Percentiles rank a stretch among this genome's conserved stretches.
Evolutionary conservation across 1,140 invertebrate species (phyloP).

Genomic region (Cotesia vestalis): DNA sequence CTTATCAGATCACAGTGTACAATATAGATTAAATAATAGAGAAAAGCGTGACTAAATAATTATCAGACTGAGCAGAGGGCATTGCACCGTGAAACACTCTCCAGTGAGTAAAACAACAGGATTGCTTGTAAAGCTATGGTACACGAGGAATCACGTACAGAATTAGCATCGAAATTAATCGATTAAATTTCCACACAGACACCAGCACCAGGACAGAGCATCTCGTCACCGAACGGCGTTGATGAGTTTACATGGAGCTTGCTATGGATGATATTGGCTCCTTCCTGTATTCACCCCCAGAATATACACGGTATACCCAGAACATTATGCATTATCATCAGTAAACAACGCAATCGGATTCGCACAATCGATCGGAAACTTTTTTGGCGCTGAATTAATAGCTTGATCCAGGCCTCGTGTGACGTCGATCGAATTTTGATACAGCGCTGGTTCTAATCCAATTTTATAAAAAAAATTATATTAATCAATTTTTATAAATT

Average conservation of each 20-base stretch:
- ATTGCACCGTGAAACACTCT: slow-evolving; percentile 21
- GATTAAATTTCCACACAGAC: slow-evolving; percentile 31
- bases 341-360: no score
- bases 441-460: no score
- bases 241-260: slow-evolving; percentile 17
- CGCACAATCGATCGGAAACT: no score
- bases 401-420: no score
- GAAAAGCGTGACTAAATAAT: slow-evolving; percentile 10
- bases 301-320: not conserved
- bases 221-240: slow-evolving; percentile 8
- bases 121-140: slow-evolving; percentile 25
- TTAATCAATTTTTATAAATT: no score
- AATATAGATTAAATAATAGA: slow-evolving; percentile 11
- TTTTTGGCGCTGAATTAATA: no score
- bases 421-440: no score
- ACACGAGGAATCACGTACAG: slow-evolving; percentile 10
- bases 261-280: slow-evolving; percentile 21
- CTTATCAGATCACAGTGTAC: no score
- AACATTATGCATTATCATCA: no score
- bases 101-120: slow-evolving; percentile 15
- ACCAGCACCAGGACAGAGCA: not conserved
- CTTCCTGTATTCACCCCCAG: slow-evolving; percentile 22
- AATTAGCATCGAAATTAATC: slow-evolving; percentile 35
- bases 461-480: no score
- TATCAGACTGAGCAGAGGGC: slow-evolving; percentile 6